Percentiles rank a stretch among this genome's conserved stretches.
These are phyloP conservation scores for Plagodis pulveraria DNA, from an alignment of 2,888 invertebrate genomes.

Conservation along the genomic window DNA sequence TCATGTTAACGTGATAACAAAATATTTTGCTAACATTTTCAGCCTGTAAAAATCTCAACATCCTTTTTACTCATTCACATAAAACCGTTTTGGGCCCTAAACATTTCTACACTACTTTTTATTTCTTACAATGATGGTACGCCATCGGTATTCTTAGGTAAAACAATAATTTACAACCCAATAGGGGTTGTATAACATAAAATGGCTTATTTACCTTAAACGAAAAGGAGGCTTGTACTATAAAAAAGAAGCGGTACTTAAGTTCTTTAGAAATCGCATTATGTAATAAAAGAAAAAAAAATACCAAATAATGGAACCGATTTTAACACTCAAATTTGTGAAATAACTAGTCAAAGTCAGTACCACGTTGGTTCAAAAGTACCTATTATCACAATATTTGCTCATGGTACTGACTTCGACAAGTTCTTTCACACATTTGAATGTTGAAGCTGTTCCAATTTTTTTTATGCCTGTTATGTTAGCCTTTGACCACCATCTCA, in stretches of 20 bases:
- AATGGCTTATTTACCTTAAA: slow-evolving; percentile 24
- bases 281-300: no score
- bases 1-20: background rate
- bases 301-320: no score
- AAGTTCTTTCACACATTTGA: no score
- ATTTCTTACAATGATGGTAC: slow-evolving; percentile 2
- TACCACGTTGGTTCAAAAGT: no score
- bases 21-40: slow-evolving; percentile 3
- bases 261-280: no score
- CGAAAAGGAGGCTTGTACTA: slow-evolving; percentile 1
- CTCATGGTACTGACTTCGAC: no score
- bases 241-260: slow-evolving; percentile 12
- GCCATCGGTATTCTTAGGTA: slow-evolving; percentile 8
- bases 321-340: no score
- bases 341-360: no score
- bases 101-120: slow-evolving; percentile 1
- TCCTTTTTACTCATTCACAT: slow-evolving; percentile 7
- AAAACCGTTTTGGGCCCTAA: background rate
- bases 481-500: no score
- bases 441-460: no score
- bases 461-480: no score
- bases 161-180: slow-evolving; percentile 13
- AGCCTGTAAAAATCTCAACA: slow-evolving; percentile 1
- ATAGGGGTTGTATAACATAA: slow-evolving; percentile 16
- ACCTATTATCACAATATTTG: no score